These are phyloP conservation scores for Biston betularia DNA, from an alignment of 2,888 invertebrate genomes.

Conservation along the genomic window DNA sequence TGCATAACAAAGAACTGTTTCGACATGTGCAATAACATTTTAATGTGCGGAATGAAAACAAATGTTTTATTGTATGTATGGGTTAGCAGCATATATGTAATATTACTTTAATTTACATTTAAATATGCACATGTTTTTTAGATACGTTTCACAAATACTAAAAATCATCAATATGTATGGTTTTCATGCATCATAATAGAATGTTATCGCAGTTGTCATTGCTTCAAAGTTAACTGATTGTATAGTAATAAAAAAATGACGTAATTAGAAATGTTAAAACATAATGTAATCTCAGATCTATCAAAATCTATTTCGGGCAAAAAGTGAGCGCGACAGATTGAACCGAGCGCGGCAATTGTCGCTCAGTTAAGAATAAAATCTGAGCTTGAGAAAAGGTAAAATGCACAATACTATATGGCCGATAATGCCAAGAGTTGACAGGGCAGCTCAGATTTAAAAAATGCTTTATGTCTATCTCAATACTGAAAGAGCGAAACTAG, in stretches of 20 bases:
- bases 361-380: constrained; percentile 25
- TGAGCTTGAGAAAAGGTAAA: constrained; percentile 25
- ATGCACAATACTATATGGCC: constrained; percentile 36
- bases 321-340: constrained; percentile 51
- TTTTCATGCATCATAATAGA: no score
- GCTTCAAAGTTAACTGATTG: no score
- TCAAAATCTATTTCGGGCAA: constrained; percentile 54
- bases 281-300: constrained; percentile 52
- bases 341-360: constrained; percentile 53
- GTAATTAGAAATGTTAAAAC: constrained; percentile 15
- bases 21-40: no score
- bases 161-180: no score
- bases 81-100: no score
- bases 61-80: no score
- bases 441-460: constrained; percentile 28
- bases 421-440: constrained; percentile 26
- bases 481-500: constrained; percentile 26
- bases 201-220: no score
- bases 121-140: no score
- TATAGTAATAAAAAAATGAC: neutral
- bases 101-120: no score
- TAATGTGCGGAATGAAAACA: no score
- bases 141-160: no score
- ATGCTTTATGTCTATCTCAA: constrained; percentile 29
- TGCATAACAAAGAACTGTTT: no score